Percentiles rank a stretch among this genome's conserved stretches.
Evolutionary conservation across 2,113 vertebrate genomes (phyloP).

Genomic region (Formicarius rufipectus): DNA sequence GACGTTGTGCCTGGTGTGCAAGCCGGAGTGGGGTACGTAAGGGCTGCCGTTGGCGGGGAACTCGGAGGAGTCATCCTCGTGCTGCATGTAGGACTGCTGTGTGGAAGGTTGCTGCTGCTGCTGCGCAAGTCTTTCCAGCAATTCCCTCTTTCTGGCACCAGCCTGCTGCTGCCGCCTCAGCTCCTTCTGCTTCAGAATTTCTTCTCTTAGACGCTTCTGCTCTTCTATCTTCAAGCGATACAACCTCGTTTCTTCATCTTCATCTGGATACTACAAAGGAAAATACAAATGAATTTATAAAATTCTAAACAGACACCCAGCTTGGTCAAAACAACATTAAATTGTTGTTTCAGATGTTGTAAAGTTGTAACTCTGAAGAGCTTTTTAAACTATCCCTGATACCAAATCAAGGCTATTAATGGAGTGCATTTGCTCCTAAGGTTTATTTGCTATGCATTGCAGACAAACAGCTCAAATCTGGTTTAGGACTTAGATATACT

Average conservation of each 20-base stretch:
- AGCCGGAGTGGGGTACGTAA: slow-evolving; percentile 68
- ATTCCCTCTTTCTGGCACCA: slow-evolving; percentile 89
- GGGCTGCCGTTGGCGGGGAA: slow-evolving; percentile 70
- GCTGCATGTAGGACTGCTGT: slow-evolving; percentile 48
- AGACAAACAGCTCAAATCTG: slow-evolving; percentile 25
- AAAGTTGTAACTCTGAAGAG: neutral
- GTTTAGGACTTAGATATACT: neutral
- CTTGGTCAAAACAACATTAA: neutral
- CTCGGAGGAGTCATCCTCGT: slow-evolving; percentile 35
- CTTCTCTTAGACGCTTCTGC: slow-evolving; percentile 92
- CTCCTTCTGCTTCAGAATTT: slow-evolving; percentile 93
- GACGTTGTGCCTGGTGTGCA: slow-evolving; percentile 73
- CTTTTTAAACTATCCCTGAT: neutral
- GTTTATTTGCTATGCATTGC: slow-evolving; percentile 32
- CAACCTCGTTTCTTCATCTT: slow-evolving; percentile 92
- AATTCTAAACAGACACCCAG: neutral
- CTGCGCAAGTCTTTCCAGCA: slow-evolving; percentile 86
- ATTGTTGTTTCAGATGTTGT: neutral
- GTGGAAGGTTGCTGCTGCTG: slow-evolving; percentile 69
- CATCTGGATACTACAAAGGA: slow-evolving; percentile 81
- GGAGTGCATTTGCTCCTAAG: neutral
- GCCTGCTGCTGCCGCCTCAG: slow-evolving; percentile 94
- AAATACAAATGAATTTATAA: neutral
- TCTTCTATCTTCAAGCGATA: slow-evolving; percentile 96
- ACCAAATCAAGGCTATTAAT: neutral